These are phyloP conservation scores for Osmoderma eremita DNA, from an alignment of 2,888 invertebrate genomes.

Conservation along the genomic window DNA sequence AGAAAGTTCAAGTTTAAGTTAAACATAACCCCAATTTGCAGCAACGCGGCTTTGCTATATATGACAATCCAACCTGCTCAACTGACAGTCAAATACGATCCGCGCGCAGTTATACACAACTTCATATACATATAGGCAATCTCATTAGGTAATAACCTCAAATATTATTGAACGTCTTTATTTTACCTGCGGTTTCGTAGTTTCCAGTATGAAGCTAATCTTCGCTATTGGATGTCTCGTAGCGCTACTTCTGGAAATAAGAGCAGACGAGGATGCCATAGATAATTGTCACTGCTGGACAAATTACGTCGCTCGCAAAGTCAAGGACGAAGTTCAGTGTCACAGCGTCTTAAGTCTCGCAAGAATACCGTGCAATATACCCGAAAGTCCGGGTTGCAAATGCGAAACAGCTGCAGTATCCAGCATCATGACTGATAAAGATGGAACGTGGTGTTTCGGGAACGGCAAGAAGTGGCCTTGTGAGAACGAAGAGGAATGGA, in stretches of 20 bases:
- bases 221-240: neutral
- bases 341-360: slow-evolving; percentile 6
- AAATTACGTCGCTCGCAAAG: neutral
- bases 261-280: neutral
- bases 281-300: slow-evolving; percentile 1
- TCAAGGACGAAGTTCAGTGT: neutral
- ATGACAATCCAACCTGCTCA: too few species aligned
- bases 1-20: neutral
- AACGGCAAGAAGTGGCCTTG: slow-evolving; percentile 49
- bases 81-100: too few species aligned
- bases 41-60: too few species aligned
- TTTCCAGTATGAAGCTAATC: neutral
- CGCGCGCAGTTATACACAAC: too few species aligned
- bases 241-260: too few species aligned
- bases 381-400: slow-evolving; percentile 40
- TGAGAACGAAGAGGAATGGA: slow-evolving; percentile 47
- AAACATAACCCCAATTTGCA: too few species aligned
- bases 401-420: slow-evolving; percentile 46
- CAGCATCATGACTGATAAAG: slow-evolving; percentile 45
- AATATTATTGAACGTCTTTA: too few species aligned
- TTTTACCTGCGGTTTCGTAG: too few species aligned
- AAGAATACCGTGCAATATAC: neutral
- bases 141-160: too few species aligned
- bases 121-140: too few species aligned
- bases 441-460: slow-evolving; percentile 50